These are phyloP conservation scores for Sphaerophoria taeniata DNA, from an alignment of 2,888 invertebrate species.

Conservation along the genomic window DNA sequence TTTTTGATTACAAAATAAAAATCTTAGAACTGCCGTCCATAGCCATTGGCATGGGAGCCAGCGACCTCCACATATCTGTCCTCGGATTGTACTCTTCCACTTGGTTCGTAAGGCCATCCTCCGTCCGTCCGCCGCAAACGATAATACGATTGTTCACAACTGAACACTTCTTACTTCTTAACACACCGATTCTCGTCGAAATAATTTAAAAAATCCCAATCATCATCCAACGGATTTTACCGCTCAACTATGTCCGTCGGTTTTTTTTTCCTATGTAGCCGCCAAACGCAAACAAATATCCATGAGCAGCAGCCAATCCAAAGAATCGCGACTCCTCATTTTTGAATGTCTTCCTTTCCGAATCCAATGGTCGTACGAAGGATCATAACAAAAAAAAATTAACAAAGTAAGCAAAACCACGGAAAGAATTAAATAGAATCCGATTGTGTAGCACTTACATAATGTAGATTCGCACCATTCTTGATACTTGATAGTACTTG, in stretches of 20 bases:
- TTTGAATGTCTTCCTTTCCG: neutral
- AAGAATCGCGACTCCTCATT: neutral
- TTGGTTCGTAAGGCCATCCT: too few species aligned
- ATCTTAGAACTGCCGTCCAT: too few species aligned
- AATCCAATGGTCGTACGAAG: neutral
- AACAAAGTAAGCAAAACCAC: too few species aligned
- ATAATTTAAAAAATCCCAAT: neutral
- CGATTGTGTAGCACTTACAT: too few species aligned
- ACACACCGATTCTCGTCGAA: neutral
- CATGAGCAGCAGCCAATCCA: neutral
- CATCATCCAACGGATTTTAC: neutral
- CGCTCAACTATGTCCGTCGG: neutral
- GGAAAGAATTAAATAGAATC: too few species aligned
- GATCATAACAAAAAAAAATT: constrained; percentile 26
- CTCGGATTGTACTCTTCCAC: too few species aligned
- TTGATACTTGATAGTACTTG: too few species aligned
- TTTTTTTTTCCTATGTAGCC: neutral
- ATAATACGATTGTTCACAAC: neutral
- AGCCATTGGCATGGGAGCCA: too few species aligned
- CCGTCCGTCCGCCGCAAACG: too few species aligned
- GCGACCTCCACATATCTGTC: too few species aligned
- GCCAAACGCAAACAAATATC: constrained; percentile 17
- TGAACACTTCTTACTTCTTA: neutral
- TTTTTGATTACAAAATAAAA: too few species aligned
- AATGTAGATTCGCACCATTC: too few species aligned